Conservation (phyloP, 2,888 invertebrate genomes). For the Campoplex capitator region DNA sequence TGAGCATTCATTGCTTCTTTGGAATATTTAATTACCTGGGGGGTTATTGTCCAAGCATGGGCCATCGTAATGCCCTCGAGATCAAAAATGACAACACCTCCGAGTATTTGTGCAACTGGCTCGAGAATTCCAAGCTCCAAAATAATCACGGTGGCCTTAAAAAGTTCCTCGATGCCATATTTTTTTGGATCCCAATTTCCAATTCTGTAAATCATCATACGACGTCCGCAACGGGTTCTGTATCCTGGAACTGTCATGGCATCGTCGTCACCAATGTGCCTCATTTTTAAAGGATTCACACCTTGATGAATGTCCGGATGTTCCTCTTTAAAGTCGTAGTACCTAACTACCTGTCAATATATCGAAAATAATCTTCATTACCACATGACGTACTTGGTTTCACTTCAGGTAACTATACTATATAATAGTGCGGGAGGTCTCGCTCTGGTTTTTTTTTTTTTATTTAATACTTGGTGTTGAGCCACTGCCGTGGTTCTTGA, state of each 20-base stretch:
- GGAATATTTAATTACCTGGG: conserved; percentile 81
- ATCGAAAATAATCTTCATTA: neutral
- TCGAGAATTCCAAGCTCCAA: conserved; percentile 91
- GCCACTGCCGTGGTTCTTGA: too few species aligned
- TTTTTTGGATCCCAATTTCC: conserved; percentile 91
- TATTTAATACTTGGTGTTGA: too few species aligned
- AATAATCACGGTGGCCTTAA: conserved; percentile 89
- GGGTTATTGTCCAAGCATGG: conserved; percentile 91
- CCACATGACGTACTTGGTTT: neutral
- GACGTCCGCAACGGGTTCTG: conserved; percentile 90
- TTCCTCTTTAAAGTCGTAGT: conserved; percentile 90
- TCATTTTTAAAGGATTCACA: conserved; percentile 88
- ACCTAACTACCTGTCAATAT: conserved; percentile 88
- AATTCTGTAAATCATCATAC: conserved; percentile 90
- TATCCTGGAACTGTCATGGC: conserved; percentile 91
- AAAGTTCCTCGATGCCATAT: conserved; percentile 89
- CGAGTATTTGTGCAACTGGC: conserved; percentile 90
- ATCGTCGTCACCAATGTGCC: conserved; percentile 88
- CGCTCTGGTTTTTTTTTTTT: too few species aligned
- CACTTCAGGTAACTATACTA: neutral
- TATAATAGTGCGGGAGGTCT: too few species aligned
- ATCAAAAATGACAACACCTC: conserved; percentile 92
- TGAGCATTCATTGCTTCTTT: neutral
- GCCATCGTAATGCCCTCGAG: conserved; percentile 89
- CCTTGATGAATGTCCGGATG: conserved; percentile 89